A percentile compares a stretch with the other conserved stretches of the same genome.
phyloP scores from a whole-genome alignment of 2,113 vertebrate species.

The Fukomys damarensis region DNA sequence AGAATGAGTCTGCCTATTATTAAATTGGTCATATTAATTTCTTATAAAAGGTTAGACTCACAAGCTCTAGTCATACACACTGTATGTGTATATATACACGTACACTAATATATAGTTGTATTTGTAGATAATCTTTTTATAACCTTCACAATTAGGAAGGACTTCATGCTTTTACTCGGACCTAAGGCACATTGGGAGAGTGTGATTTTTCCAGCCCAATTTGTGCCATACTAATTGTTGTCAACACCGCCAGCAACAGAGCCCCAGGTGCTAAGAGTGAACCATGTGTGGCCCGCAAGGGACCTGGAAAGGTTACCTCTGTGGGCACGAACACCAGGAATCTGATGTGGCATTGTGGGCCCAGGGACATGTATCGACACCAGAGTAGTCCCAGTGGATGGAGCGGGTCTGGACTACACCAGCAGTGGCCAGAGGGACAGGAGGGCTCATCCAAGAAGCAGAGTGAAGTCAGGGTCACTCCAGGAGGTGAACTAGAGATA shows the following conservation, averaged over 20 bases:
- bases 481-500: not conserved
- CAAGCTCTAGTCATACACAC: not conserved
- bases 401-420: not conserved
- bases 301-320: not conserved
- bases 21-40: constrained; percentile 16
- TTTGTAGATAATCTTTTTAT: not conserved
- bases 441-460: not conserved
- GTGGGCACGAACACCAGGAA: not conserved
- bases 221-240: not conserved
- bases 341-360: not conserved
- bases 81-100: not conserved
- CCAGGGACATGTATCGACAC: not conserved
- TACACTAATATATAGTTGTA: not conserved
- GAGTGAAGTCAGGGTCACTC: not conserved
- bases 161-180: not conserved
- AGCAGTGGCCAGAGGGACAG: not conserved
- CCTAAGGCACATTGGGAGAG: not conserved
- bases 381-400: not conserved
- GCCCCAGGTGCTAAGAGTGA: not conserved
- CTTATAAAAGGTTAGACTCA: not conserved
- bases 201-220: not conserved
- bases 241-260: not conserved
- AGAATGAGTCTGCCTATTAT: not conserved
- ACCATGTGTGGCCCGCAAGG: not conserved
- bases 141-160: not conserved